These are phyloP conservation scores for Hydriomena furcata DNA, from an alignment of 2,888 invertebrate genomes.

Conservation along the genomic window DNA sequence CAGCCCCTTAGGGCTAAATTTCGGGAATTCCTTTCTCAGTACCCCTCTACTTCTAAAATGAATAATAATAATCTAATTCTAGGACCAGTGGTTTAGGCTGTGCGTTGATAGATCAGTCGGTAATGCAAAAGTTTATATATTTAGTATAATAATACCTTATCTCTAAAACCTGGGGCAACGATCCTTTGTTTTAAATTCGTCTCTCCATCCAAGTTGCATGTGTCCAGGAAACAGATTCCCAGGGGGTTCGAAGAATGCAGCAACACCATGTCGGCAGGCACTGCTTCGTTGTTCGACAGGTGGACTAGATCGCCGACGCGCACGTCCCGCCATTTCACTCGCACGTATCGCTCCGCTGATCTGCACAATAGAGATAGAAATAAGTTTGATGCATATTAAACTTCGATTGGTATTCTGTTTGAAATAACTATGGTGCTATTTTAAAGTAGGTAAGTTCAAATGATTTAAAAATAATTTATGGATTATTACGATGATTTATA, in stretches of 20 bases:
- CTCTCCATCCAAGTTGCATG: constrained; percentile 98
- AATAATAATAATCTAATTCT: too few species aligned
- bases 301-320: constrained; percentile 97
- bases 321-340: constrained; percentile 94
- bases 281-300: constrained; percentile 97
- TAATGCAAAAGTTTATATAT: too few species aligned
- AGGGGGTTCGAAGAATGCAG: constrained; percentile 93
- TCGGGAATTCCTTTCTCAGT: too few species aligned
- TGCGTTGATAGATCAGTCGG: too few species aligned
- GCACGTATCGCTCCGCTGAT: constrained; percentile 91
- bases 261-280: constrained; percentile 97
- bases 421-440: constrained; percentile 29
- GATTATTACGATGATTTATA: constrained; percentile 24
- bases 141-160: too few species aligned
- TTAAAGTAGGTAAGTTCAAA: constrained; percentile 15
- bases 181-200: constrained; percentile 97
- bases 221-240: constrained; percentile 97
- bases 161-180: constrained; percentile 89
- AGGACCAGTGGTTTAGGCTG: too few species aligned
- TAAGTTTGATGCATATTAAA: constrained; percentile 18
- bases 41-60: too few species aligned
- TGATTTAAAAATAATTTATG: constrained; percentile 17
- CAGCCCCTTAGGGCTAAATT: too few species aligned
- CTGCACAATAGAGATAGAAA: constrained; percentile 72
- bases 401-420: constrained; percentile 31